These are phyloP conservation scores for Pheosia tremula DNA, from an alignment of 2,888 invertebrate genomes.

Conservation along the genomic window DNA sequence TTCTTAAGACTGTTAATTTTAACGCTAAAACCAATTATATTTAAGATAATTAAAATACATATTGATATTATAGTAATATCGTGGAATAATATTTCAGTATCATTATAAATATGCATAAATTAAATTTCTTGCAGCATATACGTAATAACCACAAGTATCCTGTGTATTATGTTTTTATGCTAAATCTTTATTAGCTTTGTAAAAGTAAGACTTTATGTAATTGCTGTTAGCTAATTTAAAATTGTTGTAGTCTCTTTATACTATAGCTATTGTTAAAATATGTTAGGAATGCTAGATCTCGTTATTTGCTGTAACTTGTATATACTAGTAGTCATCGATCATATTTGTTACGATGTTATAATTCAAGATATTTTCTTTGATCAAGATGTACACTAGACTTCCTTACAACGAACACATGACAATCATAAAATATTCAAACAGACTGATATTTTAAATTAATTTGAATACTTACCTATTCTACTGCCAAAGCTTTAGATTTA, in stretches of 20 bases:
- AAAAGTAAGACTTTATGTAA: conserved; percentile 75
- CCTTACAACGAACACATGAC: conserved; percentile 35
- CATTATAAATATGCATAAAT: conserved; percentile 17
- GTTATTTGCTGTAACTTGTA: conserved; percentile 60
- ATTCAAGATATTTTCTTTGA: background rate
- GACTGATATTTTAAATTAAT: conserved; percentile 64
- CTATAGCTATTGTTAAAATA: conserved; percentile 55
- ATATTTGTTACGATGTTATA: conserved; percentile 36
- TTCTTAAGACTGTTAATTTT: conserved; percentile 31
- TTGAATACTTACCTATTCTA: conserved; percentile 72
- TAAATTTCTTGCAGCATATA: conserved; percentile 35
- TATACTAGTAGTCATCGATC: conserved; percentile 35
- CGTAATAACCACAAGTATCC: conserved; percentile 32
- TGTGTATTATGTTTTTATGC: conserved; percentile 41
- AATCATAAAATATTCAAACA: conserved; percentile 39
- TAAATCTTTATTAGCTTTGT: conserved; percentile 59
- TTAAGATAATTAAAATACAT: conserved; percentile 25
- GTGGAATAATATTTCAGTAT: conserved; percentile 30
- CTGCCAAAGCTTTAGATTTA: conserved; percentile 78
- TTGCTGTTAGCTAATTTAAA: conserved; percentile 48
- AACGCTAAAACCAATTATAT: conserved; percentile 30
- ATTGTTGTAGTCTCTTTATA: conserved; percentile 53
- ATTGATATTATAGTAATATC: conserved; percentile 25
- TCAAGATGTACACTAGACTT: conserved; percentile 26
- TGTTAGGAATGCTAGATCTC: conserved; percentile 79